Evolutionary conservation across 2,888 invertebrate species (phyloP), one percentile per base, ranked within the genome.

Genomic region (Nomada flava): DNA sequence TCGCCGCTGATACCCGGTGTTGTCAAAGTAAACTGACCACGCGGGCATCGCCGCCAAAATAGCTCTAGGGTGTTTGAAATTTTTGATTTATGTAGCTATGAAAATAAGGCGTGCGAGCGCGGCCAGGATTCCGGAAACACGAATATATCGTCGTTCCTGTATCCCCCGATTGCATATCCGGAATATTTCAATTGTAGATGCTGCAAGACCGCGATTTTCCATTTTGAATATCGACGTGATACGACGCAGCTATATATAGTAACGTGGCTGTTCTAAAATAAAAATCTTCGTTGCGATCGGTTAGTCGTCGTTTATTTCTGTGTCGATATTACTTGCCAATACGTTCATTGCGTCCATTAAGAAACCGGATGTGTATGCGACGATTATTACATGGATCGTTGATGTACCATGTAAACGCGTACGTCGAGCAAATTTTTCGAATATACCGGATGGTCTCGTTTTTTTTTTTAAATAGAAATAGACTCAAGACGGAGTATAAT

Each of bases 281-380:
- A 70, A 65, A 77, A 59, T 52, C 44, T 44, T 57, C 18, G 23
- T 55, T 47, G 50, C 29, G 23, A 53, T 7, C 42, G 23, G 42
- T 42, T 4, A 13, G 5, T 3, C 26, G 55, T 18, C 26, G 79
- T 36, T 64, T 79, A 80, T 81, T 82, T 74, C 62, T 55, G 65
- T 18, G 70, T 52, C 26, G 60, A 72, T 65, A 65, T 55, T 52
- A 29, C 29, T 71, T 81, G 82, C 65, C 67, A 81, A 81, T 75
- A 52, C 36, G 29, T 71, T 71, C 20, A 53, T 59, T 23, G 71
- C 71, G 70, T 75, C 71, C 82, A 75, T 82, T 82, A 81, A 71
- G 82, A 71, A 71, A 75, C 71, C 81, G 75, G 75, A 80, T 71
- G 75, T 57, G 52, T 15, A 55, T 36, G 57, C 59, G 63, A 62